phyloP scores from a whole-genome alignment of 2,888 invertebrate genomes.

The Gymnocheta viridis region DNA sequence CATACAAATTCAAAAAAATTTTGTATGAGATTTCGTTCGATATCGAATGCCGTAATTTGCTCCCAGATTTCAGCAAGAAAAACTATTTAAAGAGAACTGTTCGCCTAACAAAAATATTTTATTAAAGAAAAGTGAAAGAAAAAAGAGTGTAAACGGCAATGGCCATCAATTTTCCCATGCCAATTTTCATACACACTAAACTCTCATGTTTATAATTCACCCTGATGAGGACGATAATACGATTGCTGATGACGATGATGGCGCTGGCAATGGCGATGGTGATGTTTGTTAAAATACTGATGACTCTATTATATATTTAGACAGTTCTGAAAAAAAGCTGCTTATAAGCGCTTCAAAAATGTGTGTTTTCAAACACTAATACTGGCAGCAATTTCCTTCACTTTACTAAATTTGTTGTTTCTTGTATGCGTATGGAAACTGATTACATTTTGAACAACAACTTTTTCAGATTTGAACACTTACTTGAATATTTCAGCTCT shows the following conservation, averaged over 20 bases:
- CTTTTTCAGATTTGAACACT: conserved; percentile 41
- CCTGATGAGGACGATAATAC: conserved; percentile 38
- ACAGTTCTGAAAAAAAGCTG: background rate
- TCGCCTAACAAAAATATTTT: background rate
- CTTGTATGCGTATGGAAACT: conserved; percentile 43
- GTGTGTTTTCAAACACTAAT: background rate
- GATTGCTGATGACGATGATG: conserved; percentile 21
- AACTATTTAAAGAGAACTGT: background rate
- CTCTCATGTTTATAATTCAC: background rate
- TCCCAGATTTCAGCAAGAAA: background rate
- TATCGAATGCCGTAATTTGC: too few species aligned
- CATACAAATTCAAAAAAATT: too few species aligned
- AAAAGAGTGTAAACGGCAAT: conserved; percentile 18
- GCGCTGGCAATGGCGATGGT: conserved; percentile 15
- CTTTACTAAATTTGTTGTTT: conserved; percentile 2
- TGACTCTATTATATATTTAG: conserved; percentile 44
- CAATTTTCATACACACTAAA: conserved; percentile 24
- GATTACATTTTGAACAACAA: conserved; percentile 46
- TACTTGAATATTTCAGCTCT: conserved; percentile 11
- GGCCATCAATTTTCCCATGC: conserved; percentile 42
- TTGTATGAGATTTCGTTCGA: too few species aligned
- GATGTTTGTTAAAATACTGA: conserved; percentile 40
- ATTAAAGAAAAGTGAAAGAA: background rate
- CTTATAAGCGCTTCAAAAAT: conserved; percentile 21
- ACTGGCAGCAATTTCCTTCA: background rate